phyloP scores from a whole-genome alignment of 1,140 invertebrate species.

The Oppia nitens region DNA sequence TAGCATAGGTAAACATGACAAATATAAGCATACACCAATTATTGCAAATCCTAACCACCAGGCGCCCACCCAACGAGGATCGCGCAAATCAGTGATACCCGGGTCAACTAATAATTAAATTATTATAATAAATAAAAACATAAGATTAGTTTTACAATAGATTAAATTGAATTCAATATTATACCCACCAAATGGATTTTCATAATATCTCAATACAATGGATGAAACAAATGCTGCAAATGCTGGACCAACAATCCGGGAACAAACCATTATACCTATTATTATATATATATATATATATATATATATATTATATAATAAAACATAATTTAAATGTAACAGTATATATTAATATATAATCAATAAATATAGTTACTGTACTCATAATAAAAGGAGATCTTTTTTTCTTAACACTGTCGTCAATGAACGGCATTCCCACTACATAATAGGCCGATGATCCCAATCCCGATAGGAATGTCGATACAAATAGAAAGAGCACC shows the following conservation, averaged over 20 bases:
- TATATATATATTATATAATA: too few relatives aligned
- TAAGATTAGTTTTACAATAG: background rate
- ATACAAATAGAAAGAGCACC: constrained; percentile 12
- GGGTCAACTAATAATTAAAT: constrained; percentile 15
- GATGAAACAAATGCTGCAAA: constrained; percentile 19
- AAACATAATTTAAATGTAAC: too few relatives aligned
- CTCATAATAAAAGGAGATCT: constrained; percentile 22
- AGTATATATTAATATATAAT: too few relatives aligned
- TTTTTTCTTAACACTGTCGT: constrained; percentile 26
- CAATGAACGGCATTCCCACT: constrained; percentile 24
- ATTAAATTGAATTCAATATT: background rate
- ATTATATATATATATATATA: too few relatives aligned
- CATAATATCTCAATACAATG: constrained; percentile 17
- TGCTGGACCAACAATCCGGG: constrained; percentile 19
- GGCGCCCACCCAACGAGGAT: constrained; percentile 18
- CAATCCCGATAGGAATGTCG: constrained; percentile 18
- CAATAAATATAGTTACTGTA: too few relatives aligned
- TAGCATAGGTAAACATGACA: constrained; percentile 42
- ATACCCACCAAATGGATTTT: constrained; percentile 20
- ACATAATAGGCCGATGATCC: constrained; percentile 19
- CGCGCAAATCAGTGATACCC: constrained; percentile 19
- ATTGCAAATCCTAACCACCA: constrained; percentile 55
- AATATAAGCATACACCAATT: constrained; percentile 41
- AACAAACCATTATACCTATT: constrained; percentile 16
- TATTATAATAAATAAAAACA: constrained; percentile 34